phyloP scores from a whole-genome alignment of 2,888 invertebrate species.

The Netelia virgata region DNA sequence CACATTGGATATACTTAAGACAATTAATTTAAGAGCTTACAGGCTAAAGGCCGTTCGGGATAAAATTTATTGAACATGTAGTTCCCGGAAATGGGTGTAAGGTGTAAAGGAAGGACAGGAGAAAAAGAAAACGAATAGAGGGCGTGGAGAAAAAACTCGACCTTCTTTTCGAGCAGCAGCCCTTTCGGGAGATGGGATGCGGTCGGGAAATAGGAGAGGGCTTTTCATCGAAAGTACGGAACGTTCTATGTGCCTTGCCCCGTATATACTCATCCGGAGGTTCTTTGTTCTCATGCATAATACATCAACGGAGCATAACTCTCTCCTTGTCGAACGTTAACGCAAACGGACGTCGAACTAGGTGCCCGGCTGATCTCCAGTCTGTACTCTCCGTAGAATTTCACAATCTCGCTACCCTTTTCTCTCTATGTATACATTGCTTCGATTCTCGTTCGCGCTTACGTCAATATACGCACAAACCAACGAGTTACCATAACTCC shows the following conservation, averaged over 20 bases:
- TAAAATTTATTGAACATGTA: not conserved
- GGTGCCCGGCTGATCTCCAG: slow-evolving; percentile 52
- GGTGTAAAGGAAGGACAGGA: not conserved
- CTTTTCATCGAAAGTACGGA: not conserved
- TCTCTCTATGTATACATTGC: not conserved
- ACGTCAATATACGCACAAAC: not conserved
- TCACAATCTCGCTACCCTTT: slow-evolving; percentile 27
- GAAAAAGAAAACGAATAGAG: not conserved
- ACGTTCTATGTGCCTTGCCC: slow-evolving; percentile 12
- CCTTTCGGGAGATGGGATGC: not conserved
- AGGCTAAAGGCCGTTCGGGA: not conserved
- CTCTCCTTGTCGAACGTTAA: slow-evolving; percentile 75
- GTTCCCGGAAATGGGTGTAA: not conserved
- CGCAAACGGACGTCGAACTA: slow-evolving; percentile 78
- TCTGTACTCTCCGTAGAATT: not conserved
- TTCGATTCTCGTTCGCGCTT: slow-evolving; percentile 18
- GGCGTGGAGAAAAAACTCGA: not conserved
- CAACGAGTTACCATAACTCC: too few species aligned
- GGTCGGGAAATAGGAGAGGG: not conserved
- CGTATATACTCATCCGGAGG: slow-evolving; percentile 70
- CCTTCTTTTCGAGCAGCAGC: not conserved
- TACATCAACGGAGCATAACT: slow-evolving; percentile 71
- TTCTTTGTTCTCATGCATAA: slow-evolving; percentile 80
- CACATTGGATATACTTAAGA: not conserved
- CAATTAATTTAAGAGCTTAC: not conserved